Conservation (phyloP, 2,113 vertebrate genomes). For the Pseudorasbora parva region DNA sequence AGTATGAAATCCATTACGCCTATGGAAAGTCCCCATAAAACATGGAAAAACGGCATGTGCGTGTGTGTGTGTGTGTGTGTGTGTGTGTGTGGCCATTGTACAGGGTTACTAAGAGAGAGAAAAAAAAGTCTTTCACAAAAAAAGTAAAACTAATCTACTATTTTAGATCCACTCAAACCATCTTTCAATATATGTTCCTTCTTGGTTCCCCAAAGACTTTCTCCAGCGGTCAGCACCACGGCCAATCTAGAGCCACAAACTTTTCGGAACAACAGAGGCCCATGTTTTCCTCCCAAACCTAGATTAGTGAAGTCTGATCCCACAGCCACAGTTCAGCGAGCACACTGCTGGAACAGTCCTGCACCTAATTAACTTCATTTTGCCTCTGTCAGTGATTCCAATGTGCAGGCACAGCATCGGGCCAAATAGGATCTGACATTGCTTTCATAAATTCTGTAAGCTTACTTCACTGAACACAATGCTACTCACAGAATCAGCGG, state of each 20-base stretch:
- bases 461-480: conserved; percentile 42
- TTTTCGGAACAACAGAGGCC: conserved; percentile 41
- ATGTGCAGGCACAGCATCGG: conserved; percentile 42
- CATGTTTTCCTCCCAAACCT: conserved; percentile 35
- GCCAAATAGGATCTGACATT: conserved; percentile 52
- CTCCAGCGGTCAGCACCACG: neutral
- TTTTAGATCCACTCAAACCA: neutral
- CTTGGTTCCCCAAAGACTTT: neutral
- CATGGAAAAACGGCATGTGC: no score
- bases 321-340: conserved; percentile 52
- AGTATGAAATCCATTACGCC: no score
- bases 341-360: conserved; percentile 46
- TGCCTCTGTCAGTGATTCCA: conserved; percentile 55
- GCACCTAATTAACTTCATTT: conserved; percentile 64
- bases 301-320: conserved; percentile 30
- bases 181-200: neutral
- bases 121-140: neutral
- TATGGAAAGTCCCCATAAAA: no score
- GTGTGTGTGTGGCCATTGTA: no score
- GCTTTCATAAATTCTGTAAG: conserved; percentile 45
- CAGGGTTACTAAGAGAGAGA: no score
- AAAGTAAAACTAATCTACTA: neutral
- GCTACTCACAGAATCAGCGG: conserved; percentile 11
- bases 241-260: conserved; percentile 12
- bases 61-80: no score